Conservation (phyloP, 1,140 invertebrate species). For the Nasonia longicornis region DNA sequence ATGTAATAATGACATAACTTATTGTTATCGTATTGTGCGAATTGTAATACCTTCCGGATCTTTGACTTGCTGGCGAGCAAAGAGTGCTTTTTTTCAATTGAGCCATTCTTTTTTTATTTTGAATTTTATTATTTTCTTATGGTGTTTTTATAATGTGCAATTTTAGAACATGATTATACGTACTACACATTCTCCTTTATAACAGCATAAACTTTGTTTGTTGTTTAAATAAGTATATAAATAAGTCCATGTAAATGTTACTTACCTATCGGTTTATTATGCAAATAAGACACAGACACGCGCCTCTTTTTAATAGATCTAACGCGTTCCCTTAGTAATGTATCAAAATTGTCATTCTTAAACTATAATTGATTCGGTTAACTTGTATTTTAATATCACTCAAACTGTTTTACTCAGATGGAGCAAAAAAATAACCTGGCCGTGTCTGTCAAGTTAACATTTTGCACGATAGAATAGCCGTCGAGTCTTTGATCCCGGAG, state of each 20-base stretch:
- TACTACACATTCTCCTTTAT: background rate
- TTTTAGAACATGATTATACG: slow-evolving; percentile 2
- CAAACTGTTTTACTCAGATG: background rate
- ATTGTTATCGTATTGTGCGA: slow-evolving; percentile 44
- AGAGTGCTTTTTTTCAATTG: slow-evolving; percentile 38
- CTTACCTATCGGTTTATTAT: background rate
- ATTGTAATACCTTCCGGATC: slow-evolving; percentile 45
- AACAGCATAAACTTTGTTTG: background rate
- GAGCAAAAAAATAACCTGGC: background rate
- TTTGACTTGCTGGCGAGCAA: slow-evolving; percentile 49
- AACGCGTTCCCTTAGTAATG: background rate
- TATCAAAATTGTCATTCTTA: background rate
- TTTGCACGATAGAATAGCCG: slow-evolving; percentile 35
- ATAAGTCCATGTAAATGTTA: background rate
- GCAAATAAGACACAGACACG: background rate
- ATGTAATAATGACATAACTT: slow-evolving; percentile 41
- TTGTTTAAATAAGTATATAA: background rate
- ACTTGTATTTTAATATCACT: background rate
- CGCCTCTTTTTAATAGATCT: slow-evolving; percentile 5
- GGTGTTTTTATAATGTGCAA: slow-evolving; percentile 28
- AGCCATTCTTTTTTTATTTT: slow-evolving; percentile 24
- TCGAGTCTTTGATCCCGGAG: slow-evolving; percentile 46
- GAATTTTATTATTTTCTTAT: slow-evolving; percentile 5
- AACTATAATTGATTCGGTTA: background rate
- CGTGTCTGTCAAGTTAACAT: slow-evolving; percentile 4